Percentiles rank a stretch among this genome's conserved stretches.
Conservation (phyloP, 2,113 vertebrate species). For the Enhydra lutris region DNA sequence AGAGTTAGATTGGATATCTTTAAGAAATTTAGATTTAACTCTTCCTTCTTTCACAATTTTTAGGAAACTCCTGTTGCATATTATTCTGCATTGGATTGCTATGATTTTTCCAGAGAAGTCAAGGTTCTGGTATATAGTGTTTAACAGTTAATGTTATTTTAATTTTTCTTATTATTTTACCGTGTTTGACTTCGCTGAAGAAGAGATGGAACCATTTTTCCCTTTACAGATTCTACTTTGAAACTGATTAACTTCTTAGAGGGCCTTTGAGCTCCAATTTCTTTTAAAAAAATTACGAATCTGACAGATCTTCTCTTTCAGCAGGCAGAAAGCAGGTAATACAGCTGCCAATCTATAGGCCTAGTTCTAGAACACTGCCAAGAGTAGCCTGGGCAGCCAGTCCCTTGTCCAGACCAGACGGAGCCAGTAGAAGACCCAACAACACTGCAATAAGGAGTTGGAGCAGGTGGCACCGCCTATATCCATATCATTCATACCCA, state of each 20-base stretch:
- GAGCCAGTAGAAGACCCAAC: slow-evolving; percentile 67
- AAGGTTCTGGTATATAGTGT: neutral
- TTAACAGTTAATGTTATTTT: neutral
- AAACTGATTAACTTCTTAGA: neutral
- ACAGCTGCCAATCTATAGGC: slow-evolving; percentile 33
- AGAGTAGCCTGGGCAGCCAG: slow-evolving; percentile 54
- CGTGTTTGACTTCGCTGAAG: neutral
- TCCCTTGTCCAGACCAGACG: slow-evolving; percentile 67
- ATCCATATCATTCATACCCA: slow-evolving; percentile 44
- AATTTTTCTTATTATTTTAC: neutral
- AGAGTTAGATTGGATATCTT: neutral
- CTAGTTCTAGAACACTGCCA: slow-evolving; percentile 58
- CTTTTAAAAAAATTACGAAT: slow-evolving; percentile 58
- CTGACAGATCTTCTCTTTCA: neutral
- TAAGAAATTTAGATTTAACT: slow-evolving; percentile 23
- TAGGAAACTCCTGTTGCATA: neutral
- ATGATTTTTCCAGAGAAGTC: neutral
- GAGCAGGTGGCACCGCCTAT: slow-evolving; percentile 70
- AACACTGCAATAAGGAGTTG: slow-evolving; percentile 57
- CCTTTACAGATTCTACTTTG: neutral
- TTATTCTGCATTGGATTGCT: neutral
- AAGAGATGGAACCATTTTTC: neutral
- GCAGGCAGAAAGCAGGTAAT: neutral
- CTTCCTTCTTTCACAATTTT: neutral
- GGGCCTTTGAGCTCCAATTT: slow-evolving; percentile 40